Evolutionary conservation across 2,888 invertebrate species (phyloP).

Genomic region (Acleris emargana): DNA sequence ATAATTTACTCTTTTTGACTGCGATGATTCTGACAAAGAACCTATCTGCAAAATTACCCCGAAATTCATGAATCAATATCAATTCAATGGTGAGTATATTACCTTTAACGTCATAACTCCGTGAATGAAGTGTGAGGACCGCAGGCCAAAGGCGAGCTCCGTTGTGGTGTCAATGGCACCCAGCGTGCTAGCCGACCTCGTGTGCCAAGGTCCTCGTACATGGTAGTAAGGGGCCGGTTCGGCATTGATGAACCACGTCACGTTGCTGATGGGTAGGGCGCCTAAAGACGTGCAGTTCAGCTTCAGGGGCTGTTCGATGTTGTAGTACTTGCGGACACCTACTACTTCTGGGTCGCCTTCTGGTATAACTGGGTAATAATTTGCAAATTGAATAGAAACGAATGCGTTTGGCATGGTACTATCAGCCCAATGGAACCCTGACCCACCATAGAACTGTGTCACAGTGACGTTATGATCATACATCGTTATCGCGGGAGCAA

Average conservation of each 20-base stretch:
- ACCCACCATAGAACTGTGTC: too few species aligned
- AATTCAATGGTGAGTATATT: constrained; percentile 39
- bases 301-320: constrained; percentile 88
- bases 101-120: constrained; percentile 92
- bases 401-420: too few species aligned
- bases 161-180: constrained; percentile 88
- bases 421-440: too few species aligned
- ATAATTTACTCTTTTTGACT: too few species aligned
- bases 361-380: constrained; percentile 86
- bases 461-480: too few species aligned
- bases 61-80: too few species aligned
- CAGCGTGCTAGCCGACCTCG: constrained; percentile 72
- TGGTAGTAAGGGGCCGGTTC: constrained; percentile 83
- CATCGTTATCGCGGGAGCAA: too few species aligned
- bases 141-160: constrained; percentile 89
- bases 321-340: constrained; percentile 90
- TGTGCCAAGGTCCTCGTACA: constrained; percentile 78
- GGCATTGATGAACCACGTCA: constrained; percentile 93
- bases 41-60: too few species aligned
- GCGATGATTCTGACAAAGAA: too few species aligned
- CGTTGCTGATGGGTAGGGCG: constrained; percentile 90
- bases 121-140: constrained; percentile 88
- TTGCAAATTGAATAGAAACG: too few species aligned
- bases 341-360: constrained; percentile 89
- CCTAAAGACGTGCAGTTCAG: constrained; percentile 92